These are phyloP conservation scores for Epizoanthus fatuus DNA, from an alignment of 92 coral and sea anemone species.

Conservation along the genomic window DNA sequence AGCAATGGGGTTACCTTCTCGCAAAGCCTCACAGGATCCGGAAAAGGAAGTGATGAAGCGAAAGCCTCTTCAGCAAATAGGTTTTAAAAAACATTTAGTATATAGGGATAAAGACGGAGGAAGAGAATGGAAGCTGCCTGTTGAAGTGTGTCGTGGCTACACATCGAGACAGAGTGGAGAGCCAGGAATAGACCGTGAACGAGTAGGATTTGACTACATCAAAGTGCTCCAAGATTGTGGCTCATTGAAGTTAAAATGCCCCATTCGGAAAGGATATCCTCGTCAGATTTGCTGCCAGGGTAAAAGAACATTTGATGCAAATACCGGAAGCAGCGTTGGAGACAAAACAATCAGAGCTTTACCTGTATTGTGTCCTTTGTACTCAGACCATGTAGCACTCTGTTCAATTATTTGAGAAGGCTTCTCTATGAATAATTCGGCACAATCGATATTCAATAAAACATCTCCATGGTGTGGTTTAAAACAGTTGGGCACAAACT, in stretches of 20 bases:
- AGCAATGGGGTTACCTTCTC: constrained; percentile 61
- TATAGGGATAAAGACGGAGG: constrained; percentile 36
- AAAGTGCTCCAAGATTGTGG: constrained; percentile 38
- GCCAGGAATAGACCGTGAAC: constrained; percentile 38
- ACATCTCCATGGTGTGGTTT: constrained; percentile 48
- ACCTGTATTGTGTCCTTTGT: constrained; percentile 32
- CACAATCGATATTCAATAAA: constrained; percentile 47
- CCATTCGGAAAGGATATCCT: constrained; percentile 36
- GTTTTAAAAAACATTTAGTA: constrained; percentile 55
- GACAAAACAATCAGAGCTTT: constrained; percentile 23
- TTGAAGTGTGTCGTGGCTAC: constrained; percentile 28
- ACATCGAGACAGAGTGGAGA: constrained; percentile 41
- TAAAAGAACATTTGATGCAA: constrained; percentile 14
- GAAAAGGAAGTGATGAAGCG: constrained; percentile 62
- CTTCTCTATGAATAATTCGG: constrained; percentile 43
- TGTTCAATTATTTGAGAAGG: constrained; percentile 18
- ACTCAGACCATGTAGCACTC: constrained; percentile 39
- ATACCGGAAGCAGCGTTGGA: constrained; percentile 6
- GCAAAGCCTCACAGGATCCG: constrained; percentile 66
- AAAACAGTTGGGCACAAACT: constrained; percentile 36
- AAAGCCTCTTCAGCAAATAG: constrained; percentile 56
- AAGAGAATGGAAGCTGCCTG: constrained; percentile 45
- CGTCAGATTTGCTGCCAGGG: constrained; percentile 40
- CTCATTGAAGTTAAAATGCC: constrained; percentile 33
- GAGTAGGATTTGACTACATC: constrained; percentile 31